These are phyloP conservation scores for Babyrousa celebensis DNA, from an alignment of 2,797 vertebrate genomes.

Conservation along the genomic window DNA sequence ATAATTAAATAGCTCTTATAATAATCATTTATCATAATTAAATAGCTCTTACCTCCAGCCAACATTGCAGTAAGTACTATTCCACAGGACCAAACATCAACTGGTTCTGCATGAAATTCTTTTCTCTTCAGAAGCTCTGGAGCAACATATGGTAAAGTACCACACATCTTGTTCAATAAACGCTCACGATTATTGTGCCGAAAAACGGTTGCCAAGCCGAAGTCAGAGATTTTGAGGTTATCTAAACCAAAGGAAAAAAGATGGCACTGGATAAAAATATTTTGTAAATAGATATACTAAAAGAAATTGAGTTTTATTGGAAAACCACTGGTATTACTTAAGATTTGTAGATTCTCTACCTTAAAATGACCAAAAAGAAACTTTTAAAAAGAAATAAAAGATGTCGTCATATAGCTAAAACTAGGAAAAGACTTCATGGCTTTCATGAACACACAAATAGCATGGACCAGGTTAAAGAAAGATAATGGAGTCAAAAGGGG, in stretches of 20 bases:
- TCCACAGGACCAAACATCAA: constrained; percentile 98
- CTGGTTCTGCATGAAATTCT: constrained; percentile 96
- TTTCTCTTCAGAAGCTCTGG: constrained; percentile 95
- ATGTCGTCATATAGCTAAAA: constrained; percentile 20
- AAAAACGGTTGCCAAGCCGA: constrained; percentile 95
- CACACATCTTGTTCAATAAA: constrained; percentile 95
- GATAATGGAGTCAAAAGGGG: not conserved
- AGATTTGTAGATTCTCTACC: constrained; percentile 10
- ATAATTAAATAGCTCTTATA: no score
- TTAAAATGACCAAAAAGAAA: constrained; percentile 47
- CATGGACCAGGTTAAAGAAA: constrained; percentile 42
- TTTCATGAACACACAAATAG: constrained; percentile 15
- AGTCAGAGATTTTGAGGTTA: constrained; percentile 98
- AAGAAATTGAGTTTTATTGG: not conserved
- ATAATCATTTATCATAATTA: not conserved
- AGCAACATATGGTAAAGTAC: constrained; percentile 97
- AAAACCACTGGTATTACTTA: constrained; percentile 48
- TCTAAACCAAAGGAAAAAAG: constrained; percentile 86
- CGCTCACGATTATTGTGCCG: constrained; percentile 96
- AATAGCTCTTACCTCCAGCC: constrained; percentile 94
- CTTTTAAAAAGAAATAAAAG: constrained; percentile 31
- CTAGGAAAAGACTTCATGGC: not conserved
- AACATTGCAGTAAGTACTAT: constrained; percentile 98
- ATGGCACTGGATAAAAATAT: not conserved
- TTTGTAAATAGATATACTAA: constrained; percentile 12